Conservation (phyloP, 2,888 invertebrate genomes). For the Cordilura impudica region DNA sequence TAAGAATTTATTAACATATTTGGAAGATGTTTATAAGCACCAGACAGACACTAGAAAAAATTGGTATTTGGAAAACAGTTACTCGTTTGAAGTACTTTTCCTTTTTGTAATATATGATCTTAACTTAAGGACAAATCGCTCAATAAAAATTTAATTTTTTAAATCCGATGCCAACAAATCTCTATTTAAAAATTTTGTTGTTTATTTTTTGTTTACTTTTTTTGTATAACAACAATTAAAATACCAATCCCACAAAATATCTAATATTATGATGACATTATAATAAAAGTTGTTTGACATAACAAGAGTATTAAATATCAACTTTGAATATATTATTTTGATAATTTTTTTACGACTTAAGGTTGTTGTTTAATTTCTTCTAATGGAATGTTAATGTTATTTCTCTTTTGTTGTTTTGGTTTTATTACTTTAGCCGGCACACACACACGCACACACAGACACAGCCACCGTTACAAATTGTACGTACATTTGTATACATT, state of each 20-base stretch:
- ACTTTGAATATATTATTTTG: constrained; percentile 10
- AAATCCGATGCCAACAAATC: background rate
- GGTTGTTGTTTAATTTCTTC: constrained; percentile 19
- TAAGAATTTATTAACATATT: no score
- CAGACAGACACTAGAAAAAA: no score
- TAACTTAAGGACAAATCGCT: no score
- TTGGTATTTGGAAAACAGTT: no score
- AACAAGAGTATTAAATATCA: background rate
- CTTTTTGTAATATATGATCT: no score
- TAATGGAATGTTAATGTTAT: constrained; percentile 42
- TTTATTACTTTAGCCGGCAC: background rate
- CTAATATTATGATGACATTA: constrained; percentile 1
- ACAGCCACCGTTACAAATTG: background rate
- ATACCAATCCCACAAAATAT: background rate
- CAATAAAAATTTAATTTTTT: no score
- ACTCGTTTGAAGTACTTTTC: no score
- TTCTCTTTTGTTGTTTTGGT: background rate
- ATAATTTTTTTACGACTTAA: constrained; percentile 21
- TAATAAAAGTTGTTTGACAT: constrained; percentile 33
- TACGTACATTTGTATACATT: background rate
- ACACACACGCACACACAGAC: background rate
- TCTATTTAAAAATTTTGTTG: no score
- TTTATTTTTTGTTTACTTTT: no score
- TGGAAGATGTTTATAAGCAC: no score
- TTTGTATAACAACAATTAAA: no score